Percentiles rank a stretch among this genome's conserved stretches.
Conservation (phyloP, 1,140 invertebrate genomes). For the Drosophila rufa region DNA sequence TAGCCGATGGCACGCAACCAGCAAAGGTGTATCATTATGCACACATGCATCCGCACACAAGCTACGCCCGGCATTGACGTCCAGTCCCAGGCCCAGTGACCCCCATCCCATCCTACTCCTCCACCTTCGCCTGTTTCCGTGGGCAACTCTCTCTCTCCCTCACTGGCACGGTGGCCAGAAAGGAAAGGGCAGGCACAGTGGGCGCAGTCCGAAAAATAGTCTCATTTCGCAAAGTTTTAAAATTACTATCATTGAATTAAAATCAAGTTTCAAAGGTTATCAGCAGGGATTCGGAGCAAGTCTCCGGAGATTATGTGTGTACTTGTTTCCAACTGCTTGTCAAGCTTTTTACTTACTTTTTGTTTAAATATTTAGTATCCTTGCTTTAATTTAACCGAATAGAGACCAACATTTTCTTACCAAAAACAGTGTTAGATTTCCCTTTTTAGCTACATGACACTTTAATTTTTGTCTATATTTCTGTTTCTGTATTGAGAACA, state of each 20-base stretch:
- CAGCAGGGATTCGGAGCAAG: neutral
- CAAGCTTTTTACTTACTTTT: too few species aligned
- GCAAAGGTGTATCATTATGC: constrained; percentile 51
- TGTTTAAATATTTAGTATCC: too few species aligned
- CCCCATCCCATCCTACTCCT: constrained; percentile 13
- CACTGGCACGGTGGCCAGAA: neutral
- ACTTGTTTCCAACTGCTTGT: too few species aligned
- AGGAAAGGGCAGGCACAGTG: constrained; percentile 13
- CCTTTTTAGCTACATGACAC: too few species aligned
- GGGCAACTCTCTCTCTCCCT: neutral
- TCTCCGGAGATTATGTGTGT: too few species aligned
- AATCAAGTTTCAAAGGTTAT: neutral
- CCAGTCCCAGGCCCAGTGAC: constrained; percentile 28
- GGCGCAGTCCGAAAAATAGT: too few species aligned
- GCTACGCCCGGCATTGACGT: constrained; percentile 14
- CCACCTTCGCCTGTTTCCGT: constrained; percentile 9
- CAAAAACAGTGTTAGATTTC: too few species aligned
- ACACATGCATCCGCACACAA: constrained; percentile 38
- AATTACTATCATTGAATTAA: neutral
- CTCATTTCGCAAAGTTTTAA: too few species aligned
- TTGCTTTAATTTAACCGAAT: too few species aligned
- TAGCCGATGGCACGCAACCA: constrained; percentile 65
- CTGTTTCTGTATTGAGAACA: too few species aligned
- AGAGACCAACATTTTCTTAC: too few species aligned
- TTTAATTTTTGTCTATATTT: too few species aligned